phyloP scores from a whole-genome alignment of 2,888 invertebrate species.

The Epicampocera succincta region DNA sequence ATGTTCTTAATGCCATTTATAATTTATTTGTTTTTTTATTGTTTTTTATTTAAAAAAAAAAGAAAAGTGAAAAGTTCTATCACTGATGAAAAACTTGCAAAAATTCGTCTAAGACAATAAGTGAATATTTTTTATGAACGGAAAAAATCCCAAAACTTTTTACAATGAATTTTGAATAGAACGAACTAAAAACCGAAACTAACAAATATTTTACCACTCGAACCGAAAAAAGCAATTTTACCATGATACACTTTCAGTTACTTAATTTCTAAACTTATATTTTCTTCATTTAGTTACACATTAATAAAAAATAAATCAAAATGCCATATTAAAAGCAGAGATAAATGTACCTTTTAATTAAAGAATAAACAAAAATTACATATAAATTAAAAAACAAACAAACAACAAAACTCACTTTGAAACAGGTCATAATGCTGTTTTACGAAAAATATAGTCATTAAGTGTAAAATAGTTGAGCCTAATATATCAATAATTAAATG shows the following conservation, averaged over 20 bases:
- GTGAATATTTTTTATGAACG: constrained; percentile 44
- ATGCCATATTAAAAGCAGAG: constrained; percentile 62
- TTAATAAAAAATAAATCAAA: constrained; percentile 45
- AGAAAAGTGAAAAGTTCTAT: constrained; percentile 25
- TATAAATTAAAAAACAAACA: neutral
- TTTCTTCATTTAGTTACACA: neutral
- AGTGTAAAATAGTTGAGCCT: constrained; percentile 55
- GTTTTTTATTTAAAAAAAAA: too few species aligned
- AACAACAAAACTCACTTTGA: constrained; percentile 35
- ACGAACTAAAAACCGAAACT: neutral
- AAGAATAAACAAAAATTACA: constrained; percentile 3
- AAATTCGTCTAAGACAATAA: constrained; percentile 65
- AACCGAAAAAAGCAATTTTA: constrained; percentile 1
- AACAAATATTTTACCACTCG: constrained; percentile 4
- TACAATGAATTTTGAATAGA: constrained; percentile 31
- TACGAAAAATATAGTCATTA: constrained; percentile 47
- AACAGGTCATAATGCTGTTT: constrained; percentile 57
- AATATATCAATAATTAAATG: constrained; percentile 37
- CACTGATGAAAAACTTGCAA: constrained; percentile 48
- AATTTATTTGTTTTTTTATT: neutral
- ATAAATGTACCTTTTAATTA: constrained; percentile 65
- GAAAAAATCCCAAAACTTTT: constrained; percentile 29
- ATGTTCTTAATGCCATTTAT: neutral
- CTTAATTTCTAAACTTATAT: constrained; percentile 12
- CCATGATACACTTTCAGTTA: neutral